Base-by-base conservation (phyloP, 2,797 vertebrate genomes). In the Danio aesculapii region DNA sequence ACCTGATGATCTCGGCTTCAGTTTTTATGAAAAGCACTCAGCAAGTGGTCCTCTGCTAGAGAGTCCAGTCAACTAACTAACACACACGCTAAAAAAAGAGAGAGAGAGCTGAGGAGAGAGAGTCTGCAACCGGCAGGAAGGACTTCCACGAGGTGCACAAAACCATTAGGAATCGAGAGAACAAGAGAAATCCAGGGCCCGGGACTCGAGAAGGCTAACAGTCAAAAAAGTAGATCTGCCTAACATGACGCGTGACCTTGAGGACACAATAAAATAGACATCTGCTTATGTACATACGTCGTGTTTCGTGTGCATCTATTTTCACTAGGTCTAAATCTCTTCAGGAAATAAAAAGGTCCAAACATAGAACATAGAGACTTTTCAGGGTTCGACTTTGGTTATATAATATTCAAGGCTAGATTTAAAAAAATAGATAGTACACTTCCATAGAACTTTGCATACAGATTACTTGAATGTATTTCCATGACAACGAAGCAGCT, bases 351-450 rank as follows among this genome's bases (percentile, higher is more conserved):
- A 86, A 90, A 91, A 90, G 57, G 73, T 75, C 77, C 74, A 74
- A 92, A 94, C 84, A 93, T 89, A 90, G 90, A 94, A 89, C 88
- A 91, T 89, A 93, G 89, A 93, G 89, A 72, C 14, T 80, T 90
- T 92, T 90, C 91, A 92, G 92, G 93, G 92, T 94, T 93, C 90
- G 93, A 93, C 94, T 95, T 95, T 95, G 94, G 94, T 95, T 94
- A 94, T 93, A 93, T 94, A 94, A 92, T 94, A 93, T 92, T 94
- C 92, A 95, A 95, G 93, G 93, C 93, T 94, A 94, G 91, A 90
- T 92, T 95, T 92, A 94, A 94, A 94, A 94, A 94, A 94, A 94
- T 93, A 94, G 90, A 94, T 89, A 93, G 93, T 93, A 94, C 92
- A 93, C 90, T 88, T 93, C 92, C 92, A 92, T 92, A 92, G 91